Conservation (phyloP, 2,888 invertebrate genomes). For the Polietes domitor region DNA sequence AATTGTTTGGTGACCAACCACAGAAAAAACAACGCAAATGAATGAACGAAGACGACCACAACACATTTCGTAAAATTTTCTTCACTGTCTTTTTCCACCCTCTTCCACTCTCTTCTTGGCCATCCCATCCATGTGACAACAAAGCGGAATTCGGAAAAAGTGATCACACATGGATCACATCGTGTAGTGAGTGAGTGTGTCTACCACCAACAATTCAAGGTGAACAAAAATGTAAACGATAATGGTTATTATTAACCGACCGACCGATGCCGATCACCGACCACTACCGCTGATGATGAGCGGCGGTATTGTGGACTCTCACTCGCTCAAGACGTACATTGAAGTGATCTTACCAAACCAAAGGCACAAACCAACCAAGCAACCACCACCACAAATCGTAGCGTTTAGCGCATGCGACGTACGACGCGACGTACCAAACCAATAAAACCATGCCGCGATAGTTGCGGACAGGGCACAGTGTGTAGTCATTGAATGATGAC, state of each 20-base stretch:
- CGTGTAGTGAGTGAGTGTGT: neutral
- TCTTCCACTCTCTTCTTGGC: neutral
- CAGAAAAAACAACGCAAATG: neutral
- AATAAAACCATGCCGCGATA: too few species aligned
- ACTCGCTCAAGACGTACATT: too few species aligned
- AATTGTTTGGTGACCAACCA: neutral
- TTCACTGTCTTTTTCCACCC: neutral
- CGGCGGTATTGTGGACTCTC: too few species aligned
- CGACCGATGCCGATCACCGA: neutral
- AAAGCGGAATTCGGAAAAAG: constrained; percentile 4
- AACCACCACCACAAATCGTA: too few species aligned
- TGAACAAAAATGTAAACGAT: constrained; percentile 41
- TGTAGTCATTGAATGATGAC: too few species aligned
- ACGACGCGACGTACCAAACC: too few species aligned
- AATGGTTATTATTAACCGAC: constrained; percentile 29
- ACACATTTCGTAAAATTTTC: neutral
- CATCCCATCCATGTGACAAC: neutral
- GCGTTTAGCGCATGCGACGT: too few species aligned
- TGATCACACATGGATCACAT: constrained; percentile 24
- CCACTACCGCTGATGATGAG: neutral
- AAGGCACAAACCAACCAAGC: too few species aligned
- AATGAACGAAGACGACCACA: too few species aligned
- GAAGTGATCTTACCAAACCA: too few species aligned
- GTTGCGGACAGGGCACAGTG: too few species aligned
- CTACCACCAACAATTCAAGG: constrained; percentile 1